phyloP scores from a whole-genome alignment of 1,140 invertebrate species.

The Macrostomum lignano region DNA sequence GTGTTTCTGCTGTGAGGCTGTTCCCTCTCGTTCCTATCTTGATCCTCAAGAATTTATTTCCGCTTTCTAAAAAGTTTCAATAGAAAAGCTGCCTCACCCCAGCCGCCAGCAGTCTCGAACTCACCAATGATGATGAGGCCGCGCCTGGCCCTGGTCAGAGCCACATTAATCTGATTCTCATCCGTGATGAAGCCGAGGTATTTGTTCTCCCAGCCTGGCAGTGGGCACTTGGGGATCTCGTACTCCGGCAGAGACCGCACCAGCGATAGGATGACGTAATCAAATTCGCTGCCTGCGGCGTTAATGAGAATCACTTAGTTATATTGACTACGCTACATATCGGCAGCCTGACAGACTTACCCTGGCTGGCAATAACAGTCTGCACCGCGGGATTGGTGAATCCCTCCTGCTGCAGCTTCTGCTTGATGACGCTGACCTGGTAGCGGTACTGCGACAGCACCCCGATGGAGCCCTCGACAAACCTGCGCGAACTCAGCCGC shows the following conservation, averaged over 20 bases:
- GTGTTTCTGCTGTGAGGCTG: no score
- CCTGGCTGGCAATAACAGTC: constrained; percentile 5
- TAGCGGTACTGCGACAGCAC: constrained; percentile 4
- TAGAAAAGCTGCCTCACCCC: no score
- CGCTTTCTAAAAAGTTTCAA: no score
- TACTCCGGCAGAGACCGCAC: constrained; percentile 11
- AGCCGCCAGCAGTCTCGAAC: constrained; percentile 6
- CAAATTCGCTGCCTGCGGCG: constrained; percentile 13
- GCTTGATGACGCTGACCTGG: no score
- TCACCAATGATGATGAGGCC: constrained; percentile 18
- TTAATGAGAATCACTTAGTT: no score
- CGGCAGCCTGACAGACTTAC: no score
- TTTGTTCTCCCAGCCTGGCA: constrained; percentile 12
- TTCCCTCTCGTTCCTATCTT: no score
- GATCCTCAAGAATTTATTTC: no score
- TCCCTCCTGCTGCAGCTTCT: no score
- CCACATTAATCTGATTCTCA: constrained; percentile 16
- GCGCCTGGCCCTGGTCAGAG: constrained; percentile 14
- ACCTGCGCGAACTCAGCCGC: no score
- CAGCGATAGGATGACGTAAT: constrained; percentile 14
- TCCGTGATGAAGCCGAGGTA: constrained; percentile 18
- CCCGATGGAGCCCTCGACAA: no score
- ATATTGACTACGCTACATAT: no score
- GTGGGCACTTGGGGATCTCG: constrained; percentile 13
- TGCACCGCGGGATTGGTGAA: background rate